Evolutionary conservation across 2,888 invertebrate genomes (phyloP).

Genomic region (Folsomia manolachei): DNA sequence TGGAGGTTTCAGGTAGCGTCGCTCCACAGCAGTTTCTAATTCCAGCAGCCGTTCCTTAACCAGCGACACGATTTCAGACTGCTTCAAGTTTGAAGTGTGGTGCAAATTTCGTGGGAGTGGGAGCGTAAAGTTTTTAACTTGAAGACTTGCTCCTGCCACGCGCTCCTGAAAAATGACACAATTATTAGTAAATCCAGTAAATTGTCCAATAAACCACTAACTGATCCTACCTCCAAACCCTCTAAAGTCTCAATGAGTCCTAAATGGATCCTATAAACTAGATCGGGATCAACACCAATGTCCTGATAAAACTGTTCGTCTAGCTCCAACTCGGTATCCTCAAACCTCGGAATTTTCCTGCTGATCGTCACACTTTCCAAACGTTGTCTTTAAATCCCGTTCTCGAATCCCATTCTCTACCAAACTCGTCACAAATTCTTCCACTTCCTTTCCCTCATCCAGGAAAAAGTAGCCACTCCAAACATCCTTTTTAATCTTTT

Average conservation of each 20-base stretch:
- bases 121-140: constrained; percentile 14
- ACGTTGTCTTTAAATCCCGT: not conserved
- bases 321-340: constrained; percentile 27
- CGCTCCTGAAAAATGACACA: not conserved
- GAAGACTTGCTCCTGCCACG: not conserved
- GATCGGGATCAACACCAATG: constrained; percentile 57
- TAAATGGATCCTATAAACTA: constrained; percentile 78
- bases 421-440: constrained; percentile 21
- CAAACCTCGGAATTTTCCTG: constrained; percentile 25
- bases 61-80: constrained; percentile 56
- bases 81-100: constrained; percentile 18
- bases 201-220: too few relatives aligned
- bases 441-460: constrained; percentile 19
- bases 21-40: constrained; percentile 85
- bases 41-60: constrained; percentile 71
- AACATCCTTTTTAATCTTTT: constrained; percentile 24
- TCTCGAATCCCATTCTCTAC: not conserved
- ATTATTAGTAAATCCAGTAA: too few relatives aligned
- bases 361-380: not conserved
- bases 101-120: constrained; percentile 9
- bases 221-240: constrained; percentile 81
- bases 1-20: constrained; percentile 74
- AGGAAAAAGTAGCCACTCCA: constrained; percentile 33
- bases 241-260: constrained; percentile 78
- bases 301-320: constrained; percentile 19